Percentiles rank a stretch among this genome's conserved stretches.
Evolutionary conservation across 1,140 invertebrate species (phyloP).

Genomic region (Diplogasteroides magnus): DNA sequence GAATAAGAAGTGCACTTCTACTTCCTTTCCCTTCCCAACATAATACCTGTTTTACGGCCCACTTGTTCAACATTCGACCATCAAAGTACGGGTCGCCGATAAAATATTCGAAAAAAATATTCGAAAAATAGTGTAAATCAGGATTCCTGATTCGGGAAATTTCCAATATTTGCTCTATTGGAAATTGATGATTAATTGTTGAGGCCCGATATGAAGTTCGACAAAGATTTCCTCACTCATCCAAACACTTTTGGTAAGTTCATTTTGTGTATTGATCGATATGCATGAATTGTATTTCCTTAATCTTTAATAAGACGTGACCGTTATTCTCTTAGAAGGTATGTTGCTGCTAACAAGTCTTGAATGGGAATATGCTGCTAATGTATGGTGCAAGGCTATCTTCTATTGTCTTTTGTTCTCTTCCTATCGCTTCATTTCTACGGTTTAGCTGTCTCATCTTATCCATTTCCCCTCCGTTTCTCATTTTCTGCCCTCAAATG

Average conservation of each 20-base stretch:
- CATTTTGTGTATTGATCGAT: conserved; percentile 7
- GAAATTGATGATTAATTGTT: conserved; percentile 8
- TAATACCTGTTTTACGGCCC: not conserved
- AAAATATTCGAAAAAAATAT: not conserved
- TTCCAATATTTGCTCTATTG: conserved; percentile 8
- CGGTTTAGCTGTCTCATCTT: too few species aligned
- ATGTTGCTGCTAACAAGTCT: conserved; percentile 8
- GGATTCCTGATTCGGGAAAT: too few species aligned
- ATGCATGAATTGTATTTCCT: conserved; percentile 6
- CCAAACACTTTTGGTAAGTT: conserved; percentile 50
- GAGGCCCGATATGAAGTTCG: conserved; percentile 52
- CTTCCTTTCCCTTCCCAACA: too few species aligned
- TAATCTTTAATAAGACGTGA: conserved; percentile 3
- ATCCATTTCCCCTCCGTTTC: too few species aligned
- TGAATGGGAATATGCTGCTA: too few species aligned
- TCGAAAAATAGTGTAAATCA: not conserved
- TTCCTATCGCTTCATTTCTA: too few species aligned
- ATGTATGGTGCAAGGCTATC: too few species aligned
- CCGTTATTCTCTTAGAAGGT: not conserved
- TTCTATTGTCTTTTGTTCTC: too few species aligned
- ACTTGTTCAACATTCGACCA: not conserved
- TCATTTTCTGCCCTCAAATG: too few species aligned
- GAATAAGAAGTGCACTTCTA: too few species aligned
- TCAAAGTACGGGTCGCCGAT: not conserved
- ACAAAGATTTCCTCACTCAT: conserved; percentile 52